Conservation (phyloP, 2,888 invertebrate species). For the Phengaris alcon region DNA sequence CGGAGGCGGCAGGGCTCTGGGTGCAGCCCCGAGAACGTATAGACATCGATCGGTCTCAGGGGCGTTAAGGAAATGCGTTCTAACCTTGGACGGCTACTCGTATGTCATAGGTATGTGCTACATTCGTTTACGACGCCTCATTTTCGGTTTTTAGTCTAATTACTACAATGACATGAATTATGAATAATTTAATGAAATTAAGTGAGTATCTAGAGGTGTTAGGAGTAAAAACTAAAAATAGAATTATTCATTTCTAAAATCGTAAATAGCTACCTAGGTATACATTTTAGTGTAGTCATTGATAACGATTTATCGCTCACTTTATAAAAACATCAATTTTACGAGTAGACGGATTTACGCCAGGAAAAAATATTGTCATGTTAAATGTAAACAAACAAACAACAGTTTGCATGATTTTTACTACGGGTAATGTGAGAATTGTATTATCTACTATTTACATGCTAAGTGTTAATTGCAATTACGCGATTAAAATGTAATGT, state of each 20-base stretch:
- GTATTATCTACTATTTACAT: neutral
- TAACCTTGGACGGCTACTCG: conserved; percentile 91
- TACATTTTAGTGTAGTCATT: neutral
- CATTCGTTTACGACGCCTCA: neutral
- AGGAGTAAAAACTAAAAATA: too few relatives aligned
- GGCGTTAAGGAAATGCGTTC: conserved; percentile 87
- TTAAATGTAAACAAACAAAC: neutral
- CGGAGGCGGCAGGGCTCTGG: conserved; percentile 74
- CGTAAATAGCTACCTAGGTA: too few relatives aligned
- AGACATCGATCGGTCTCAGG: conserved; percentile 74
- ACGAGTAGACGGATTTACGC: neutral
- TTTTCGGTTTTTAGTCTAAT: neutral
- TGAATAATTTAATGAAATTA: too few relatives aligned
- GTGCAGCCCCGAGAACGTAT: conserved; percentile 59
- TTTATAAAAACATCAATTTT: neutral
- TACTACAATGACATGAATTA: neutral
- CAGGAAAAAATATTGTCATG: neutral
- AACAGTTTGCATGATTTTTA: neutral
- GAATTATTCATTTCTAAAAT: too few relatives aligned
- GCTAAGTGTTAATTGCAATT: conserved; percentile 2
- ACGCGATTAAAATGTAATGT: conserved; percentile 11
- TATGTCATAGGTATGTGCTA: conserved; percentile 89
- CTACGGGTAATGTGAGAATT: neutral
- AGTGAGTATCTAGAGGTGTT: too few relatives aligned
- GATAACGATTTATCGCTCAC: neutral